Percentiles rank a stretch among this genome's conserved stretches.
phyloP scores from a whole-genome alignment of 2,888 invertebrate species.

The Eremobia ochroleuca region DNA sequence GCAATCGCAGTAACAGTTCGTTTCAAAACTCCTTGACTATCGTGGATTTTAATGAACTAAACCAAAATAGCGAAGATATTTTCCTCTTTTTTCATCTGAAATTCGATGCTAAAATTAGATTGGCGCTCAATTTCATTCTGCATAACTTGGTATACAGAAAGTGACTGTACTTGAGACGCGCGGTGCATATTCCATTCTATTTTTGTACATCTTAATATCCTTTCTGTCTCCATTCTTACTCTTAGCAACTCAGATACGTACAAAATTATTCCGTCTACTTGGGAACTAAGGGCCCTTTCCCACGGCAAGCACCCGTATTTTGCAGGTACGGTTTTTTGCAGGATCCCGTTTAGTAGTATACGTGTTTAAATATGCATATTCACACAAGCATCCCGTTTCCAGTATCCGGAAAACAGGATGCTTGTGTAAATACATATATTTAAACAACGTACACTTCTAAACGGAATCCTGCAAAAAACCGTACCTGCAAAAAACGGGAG shows the following conservation, averaged over 20 bases:
- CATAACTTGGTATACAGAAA: constrained; percentile 14
- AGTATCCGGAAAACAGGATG: too few species aligned
- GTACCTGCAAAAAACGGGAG: too few species aligned
- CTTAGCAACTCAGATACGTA: constrained; percentile 15
- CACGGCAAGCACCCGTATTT: too few species aligned
- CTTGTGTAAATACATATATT: too few species aligned
- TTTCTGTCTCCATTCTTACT: constrained; percentile 44
- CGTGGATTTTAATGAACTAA: constrained; percentile 48
- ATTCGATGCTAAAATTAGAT: constrained; percentile 43
- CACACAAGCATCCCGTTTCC: too few species aligned
- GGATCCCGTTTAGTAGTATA: too few species aligned
- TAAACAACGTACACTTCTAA: too few species aligned
- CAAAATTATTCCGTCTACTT: constrained; percentile 17
- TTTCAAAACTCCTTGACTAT: constrained; percentile 55
- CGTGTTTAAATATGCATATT: too few species aligned
- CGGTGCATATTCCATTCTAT: constrained; percentile 54
- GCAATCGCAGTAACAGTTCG: constrained; percentile 54
- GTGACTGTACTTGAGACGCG: constrained; percentile 34
- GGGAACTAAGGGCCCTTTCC: too few species aligned
- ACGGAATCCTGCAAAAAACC: too few species aligned
- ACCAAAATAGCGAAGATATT: constrained; percentile 38
- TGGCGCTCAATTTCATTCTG: constrained; percentile 42
- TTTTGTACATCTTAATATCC: constrained; percentile 48
- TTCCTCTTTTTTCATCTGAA: constrained; percentile 20
- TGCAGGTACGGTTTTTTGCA: too few species aligned